Percentiles rank a stretch among this genome's conserved stretches.
Evolutionary conservation across 2,888 invertebrate species (phyloP).

Genomic region (Drosophila suboccidentalis): DNA sequence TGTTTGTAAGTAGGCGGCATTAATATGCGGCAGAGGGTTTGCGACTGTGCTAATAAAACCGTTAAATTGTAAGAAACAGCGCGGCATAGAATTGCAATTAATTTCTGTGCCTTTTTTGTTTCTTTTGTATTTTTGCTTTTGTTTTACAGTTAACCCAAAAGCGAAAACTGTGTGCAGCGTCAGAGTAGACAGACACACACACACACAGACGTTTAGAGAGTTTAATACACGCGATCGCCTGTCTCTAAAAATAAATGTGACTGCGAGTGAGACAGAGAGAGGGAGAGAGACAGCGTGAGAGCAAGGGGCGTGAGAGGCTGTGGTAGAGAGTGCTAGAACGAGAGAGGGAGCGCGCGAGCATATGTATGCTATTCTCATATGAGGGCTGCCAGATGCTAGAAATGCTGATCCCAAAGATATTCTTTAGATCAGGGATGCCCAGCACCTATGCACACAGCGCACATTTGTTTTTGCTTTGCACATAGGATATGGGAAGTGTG

Average conservation of each 20-base stretch:
- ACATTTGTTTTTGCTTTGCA: too few relatives aligned
- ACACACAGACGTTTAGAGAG: conserved; percentile 6
- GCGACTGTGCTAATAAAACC: conserved; percentile 45
- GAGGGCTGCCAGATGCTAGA: conserved; percentile 46
- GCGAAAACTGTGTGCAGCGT: conserved; percentile 25
- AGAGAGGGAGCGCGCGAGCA: conserved; percentile 7
- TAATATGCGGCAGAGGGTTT: conserved; percentile 39
- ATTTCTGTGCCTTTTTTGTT: conserved; percentile 1
- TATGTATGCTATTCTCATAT: conserved; percentile 12
- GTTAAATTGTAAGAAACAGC: conserved; percentile 30
- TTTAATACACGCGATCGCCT: conserved; percentile 42
- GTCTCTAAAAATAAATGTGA: conserved; percentile 56
- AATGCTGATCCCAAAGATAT: conserved; percentile 42
- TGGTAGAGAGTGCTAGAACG: not conserved
- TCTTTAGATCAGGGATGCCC: too few relatives aligned
- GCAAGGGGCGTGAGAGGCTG: conserved; percentile 9
- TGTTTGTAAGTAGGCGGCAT: conserved; percentile 20
- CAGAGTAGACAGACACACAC: conserved; percentile 15
- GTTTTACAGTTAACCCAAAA: conserved; percentile 39
- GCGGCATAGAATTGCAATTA: conserved; percentile 29
- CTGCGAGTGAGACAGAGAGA: conserved; percentile 18
- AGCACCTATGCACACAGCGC: too few relatives aligned
- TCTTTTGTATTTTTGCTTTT: conserved; percentile 1
- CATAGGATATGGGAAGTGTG: too few relatives aligned
- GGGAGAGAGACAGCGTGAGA: not conserved